Percentiles rank a stretch among this genome's conserved stretches.
Conservation (phyloP, 2,888 invertebrate species). For the Tanypteryx hageni region DNA sequence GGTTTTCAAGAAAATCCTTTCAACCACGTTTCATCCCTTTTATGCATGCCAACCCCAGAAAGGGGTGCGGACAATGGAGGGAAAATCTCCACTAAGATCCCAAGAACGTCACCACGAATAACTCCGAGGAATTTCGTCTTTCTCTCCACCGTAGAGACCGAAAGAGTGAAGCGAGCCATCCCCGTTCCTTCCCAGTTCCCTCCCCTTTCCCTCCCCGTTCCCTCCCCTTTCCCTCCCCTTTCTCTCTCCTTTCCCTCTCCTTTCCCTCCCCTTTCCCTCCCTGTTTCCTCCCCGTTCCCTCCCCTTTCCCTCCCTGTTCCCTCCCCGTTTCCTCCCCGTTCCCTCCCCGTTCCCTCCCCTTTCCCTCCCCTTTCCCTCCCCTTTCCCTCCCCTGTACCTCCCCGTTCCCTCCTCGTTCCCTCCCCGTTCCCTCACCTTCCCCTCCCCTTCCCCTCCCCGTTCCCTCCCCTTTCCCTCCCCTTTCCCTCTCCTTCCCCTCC, state of each 20-base stretch:
- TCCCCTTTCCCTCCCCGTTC: neutral
- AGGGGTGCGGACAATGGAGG: neutral
- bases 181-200: neutral
- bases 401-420: neutral
- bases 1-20: conserved; percentile 1
- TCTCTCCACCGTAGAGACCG: neutral
- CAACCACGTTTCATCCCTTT: neutral
- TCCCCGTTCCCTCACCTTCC: neutral
- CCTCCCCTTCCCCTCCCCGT: neutral
- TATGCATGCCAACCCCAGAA: neutral
- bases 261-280: neutral
- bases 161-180: neutral
- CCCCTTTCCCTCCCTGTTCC: neutral
- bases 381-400: neutral
- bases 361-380: neutral
- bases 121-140: neutral
- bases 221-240: neutral
- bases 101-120: conserved; percentile 6
- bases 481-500: neutral
- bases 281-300: neutral
- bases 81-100: conserved; percentile 19
- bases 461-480: neutral
- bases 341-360: neutral
- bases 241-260: neutral
- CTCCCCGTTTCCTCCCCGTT: neutral